Percentiles rank a stretch among this genome's conserved stretches.
These are phyloP conservation scores for Bursaphelenchus okinawaensis DNA, from an alignment of 2,888 invertebrate genomes.

Conservation along the genomic window DNA sequence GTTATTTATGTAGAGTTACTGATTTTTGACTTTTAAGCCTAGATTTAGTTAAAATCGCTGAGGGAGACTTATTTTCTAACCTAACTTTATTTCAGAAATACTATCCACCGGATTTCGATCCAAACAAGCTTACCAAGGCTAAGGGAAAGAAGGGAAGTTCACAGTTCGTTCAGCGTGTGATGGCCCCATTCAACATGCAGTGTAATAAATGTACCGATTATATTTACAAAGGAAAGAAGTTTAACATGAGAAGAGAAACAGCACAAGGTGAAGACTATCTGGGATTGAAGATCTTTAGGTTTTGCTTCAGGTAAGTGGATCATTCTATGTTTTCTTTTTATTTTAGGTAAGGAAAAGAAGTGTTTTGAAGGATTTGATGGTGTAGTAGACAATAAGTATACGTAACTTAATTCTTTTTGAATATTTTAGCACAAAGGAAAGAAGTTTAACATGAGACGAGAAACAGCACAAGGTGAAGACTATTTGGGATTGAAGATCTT, in stretches of 20 bases:
- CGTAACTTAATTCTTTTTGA: too few species aligned
- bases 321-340: neutral
- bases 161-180: conserved; percentile 92
- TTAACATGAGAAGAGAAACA: conserved; percentile 96
- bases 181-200: conserved; percentile 99
- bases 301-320: conserved; percentile 72
- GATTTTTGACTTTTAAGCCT: too few species aligned
- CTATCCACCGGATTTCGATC: conserved; percentile 94
- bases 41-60: neutral
- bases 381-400: too few species aligned
- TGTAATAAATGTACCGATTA: conserved; percentile 98
- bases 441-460: conserved; percentile 97
- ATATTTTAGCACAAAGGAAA: too few species aligned
- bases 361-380: too few species aligned
- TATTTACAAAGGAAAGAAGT: conserved; percentile 96
- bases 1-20: too few species aligned
- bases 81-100: conserved; percentile 77
- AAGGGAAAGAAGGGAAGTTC: conserved; percentile 79
- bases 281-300: conserved; percentile 90
- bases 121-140: conserved; percentile 94
- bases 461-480: conserved; percentile 93
- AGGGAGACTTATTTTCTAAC: conserved; percentile 20
- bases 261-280: conserved; percentile 94
- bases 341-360: neutral
- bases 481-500: conserved; percentile 94